Evolutionary conservation across 1,140 invertebrate species (phyloP).

Genomic region (Drosophila insularis): DNA sequence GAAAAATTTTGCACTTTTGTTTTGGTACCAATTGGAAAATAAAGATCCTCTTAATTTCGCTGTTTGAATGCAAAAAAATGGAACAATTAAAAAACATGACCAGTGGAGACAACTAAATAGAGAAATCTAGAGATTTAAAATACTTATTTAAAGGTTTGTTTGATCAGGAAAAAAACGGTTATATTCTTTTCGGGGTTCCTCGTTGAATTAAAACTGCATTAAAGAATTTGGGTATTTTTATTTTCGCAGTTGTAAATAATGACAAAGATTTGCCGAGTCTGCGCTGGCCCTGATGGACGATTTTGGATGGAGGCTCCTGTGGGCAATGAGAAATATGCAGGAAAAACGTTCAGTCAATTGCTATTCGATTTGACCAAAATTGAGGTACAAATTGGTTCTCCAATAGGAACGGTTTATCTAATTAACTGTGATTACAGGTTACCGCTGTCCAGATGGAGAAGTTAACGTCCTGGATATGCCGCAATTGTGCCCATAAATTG

Average conservation of each 20-base stretch:
- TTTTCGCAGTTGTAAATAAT: too few species aligned
- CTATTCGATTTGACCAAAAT: conserved; percentile 50
- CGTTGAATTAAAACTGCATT: too few species aligned
- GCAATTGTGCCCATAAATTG: conserved; percentile 43
- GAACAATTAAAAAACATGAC: too few species aligned
- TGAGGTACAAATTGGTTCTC: conserved; percentile 33
- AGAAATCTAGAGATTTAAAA: neutral
- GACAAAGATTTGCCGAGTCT: conserved; percentile 58
- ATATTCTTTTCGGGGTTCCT: too few species aligned
- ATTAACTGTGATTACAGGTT: conserved; percentile 30
- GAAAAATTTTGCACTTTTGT: neutral
- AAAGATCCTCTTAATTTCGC: too few species aligned
- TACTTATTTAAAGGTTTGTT: too few species aligned
- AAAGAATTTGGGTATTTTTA: too few species aligned
- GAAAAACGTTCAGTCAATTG: conserved; percentile 59
- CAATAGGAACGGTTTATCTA: neutral
- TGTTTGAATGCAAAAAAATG: too few species aligned
- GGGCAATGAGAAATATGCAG: conserved; percentile 41
- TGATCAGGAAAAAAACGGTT: too few species aligned
- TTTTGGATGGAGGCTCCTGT: conserved; percentile 64
- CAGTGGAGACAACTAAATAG: neutral
- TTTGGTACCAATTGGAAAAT: neutral
- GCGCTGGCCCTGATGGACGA: conserved; percentile 48
- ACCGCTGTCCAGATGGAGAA: conserved; percentile 34
- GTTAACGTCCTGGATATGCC: conserved; percentile 57